These are phyloP conservation scores for Drosophila imparisetae DNA, from an alignment of 2,888 invertebrate species.

Conservation along the genomic window DNA sequence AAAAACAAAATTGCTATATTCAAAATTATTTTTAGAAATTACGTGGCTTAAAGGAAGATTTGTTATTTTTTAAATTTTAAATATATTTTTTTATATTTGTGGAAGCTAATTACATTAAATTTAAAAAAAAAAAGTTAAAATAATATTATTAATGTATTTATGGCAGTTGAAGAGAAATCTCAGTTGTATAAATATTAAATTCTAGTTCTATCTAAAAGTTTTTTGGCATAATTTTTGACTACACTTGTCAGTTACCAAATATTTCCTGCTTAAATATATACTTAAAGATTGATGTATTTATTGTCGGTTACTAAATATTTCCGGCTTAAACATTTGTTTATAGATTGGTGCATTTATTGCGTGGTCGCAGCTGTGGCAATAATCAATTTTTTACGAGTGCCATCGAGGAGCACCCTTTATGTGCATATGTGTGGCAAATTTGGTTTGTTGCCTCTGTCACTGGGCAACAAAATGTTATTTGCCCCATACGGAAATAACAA, in stretches of 20 bases:
- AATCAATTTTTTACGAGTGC: constrained; percentile 34
- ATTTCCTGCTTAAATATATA: not conserved
- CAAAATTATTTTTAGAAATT: not conserved
- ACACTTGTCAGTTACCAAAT: not conserved
- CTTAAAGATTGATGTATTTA: not conserved
- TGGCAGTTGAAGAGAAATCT: not conserved
- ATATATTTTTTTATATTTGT: too few relatives aligned
- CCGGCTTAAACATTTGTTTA: not conserved
- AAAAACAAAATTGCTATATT: not conserved
- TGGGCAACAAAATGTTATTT: constrained; percentile 60
- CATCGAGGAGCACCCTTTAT: constrained; percentile 39
- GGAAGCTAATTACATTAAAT: not conserved
- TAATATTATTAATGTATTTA: not conserved
- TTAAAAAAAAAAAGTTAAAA: not conserved
- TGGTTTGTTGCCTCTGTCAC: constrained; percentile 39
- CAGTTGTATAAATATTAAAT: not conserved
- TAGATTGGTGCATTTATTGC: not conserved
- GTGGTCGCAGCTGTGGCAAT: constrained; percentile 27
- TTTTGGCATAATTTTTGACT: not conserved
- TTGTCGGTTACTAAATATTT: not conserved
- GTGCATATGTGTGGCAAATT: constrained; percentile 33
- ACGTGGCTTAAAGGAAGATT: accelerated
- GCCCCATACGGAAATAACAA: constrained; percentile 70
- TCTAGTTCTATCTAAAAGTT: not conserved
- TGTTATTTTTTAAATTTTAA: not conserved